phyloP scores from a whole-genome alignment of 2,888 invertebrate genomes.

The Athalia rosae region DNA sequence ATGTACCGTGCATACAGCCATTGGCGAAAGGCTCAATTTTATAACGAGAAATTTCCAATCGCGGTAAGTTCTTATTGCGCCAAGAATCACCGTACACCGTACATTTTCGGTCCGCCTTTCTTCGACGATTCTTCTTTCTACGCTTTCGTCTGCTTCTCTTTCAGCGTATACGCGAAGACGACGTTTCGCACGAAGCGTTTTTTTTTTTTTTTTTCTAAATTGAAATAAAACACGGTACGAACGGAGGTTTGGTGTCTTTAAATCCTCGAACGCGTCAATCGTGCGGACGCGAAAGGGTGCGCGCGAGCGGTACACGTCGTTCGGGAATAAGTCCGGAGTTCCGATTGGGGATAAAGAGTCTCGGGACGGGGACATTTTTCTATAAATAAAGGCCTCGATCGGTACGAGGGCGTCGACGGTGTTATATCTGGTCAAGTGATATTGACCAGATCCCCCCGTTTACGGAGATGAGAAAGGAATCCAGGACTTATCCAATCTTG shows the following conservation, averaged over 20 bases:
- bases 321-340: constrained; percentile 2
- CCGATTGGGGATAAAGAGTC: background rate
- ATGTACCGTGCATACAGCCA: constrained; percentile 33
- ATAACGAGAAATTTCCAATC: constrained; percentile 47
- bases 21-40: constrained; percentile 39
- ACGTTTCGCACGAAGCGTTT: too few species aligned
- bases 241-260: too few species aligned
- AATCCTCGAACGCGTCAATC: constrained; percentile 32
- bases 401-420: background rate
- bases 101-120: background rate
- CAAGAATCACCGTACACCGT: background rate
- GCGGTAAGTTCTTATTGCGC: constrained; percentile 37
- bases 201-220: too few species aligned
- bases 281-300: background rate
- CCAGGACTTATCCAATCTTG: constrained; percentile 9
- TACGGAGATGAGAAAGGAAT: background rate
- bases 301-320: background rate
- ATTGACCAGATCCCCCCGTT: constrained; percentile 21
- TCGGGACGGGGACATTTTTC: background rate
- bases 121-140: background rate
- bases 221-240: too few species aligned
- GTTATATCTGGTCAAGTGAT: constrained; percentile 9
- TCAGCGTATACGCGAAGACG: too few species aligned
- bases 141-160: background rate
- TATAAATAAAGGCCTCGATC: constrained; percentile 5